Base-by-base conservation (phyloP, 2,113 vertebrate species). In the Stictonetta naevosa region DNA sequence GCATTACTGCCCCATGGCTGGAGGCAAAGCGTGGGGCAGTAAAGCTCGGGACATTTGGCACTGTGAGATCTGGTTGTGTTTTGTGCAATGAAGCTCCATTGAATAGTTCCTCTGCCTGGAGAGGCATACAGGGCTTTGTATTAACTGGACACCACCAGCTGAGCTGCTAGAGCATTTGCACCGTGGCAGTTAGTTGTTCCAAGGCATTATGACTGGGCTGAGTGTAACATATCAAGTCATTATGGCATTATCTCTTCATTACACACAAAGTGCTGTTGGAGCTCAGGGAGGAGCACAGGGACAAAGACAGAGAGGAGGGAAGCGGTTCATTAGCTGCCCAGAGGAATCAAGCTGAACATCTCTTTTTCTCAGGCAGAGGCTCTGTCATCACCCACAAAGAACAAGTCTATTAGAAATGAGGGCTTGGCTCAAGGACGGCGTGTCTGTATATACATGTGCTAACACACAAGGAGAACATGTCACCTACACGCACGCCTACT, bases 171-270 rank as follows among this genome's bases (percentile, higher is more conserved):
- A 90, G 90, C 62, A 22, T 62, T 77, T 3, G 17, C 28, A 18
- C 31, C 10, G 44, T 56, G 66, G 62, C 90, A 59, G 50, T 29
- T 11, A 12, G 73, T 48, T 83, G 71, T 95, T 95, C 46, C 89
- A 77, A 85, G 86, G 77, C 85, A 85, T 83, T n/a, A 60, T 8
- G 10, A 2, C 23, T 50, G 74, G 79, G 77, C 58, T 92, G 90
- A 86, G 31, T 6, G 16, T 23, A 68, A 75, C 58, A 21, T 13
- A 36, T 62, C 5, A 5, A 85, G 55, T 68, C 62, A 87, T 94
- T 74, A 59, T 17, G 74, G 83, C 66, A 56, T 95, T 85, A 93
- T 78, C 71, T 93, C 95, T 89, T 89, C 92, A 92, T 91, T 94
- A 93, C 13, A n/a, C 6, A 1, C 74, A 31, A 52, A 77, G 67